These are phyloP conservation scores for Marmota flaviventris DNA, from an alignment of 2,113 vertebrate genomes.

Conservation along the genomic window DNA sequence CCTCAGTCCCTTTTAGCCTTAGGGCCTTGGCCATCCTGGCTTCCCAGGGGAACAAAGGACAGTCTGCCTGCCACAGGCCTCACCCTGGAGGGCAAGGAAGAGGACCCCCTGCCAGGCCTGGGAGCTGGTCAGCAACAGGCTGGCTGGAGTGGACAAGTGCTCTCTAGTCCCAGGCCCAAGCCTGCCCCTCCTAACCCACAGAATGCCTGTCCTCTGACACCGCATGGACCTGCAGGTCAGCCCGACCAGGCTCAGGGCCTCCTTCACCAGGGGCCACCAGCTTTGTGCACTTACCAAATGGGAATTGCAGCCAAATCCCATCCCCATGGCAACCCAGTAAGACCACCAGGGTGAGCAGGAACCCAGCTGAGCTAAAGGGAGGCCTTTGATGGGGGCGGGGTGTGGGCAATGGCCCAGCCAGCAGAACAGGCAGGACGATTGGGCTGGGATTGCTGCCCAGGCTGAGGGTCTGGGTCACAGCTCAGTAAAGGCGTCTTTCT, in stretches of 20 bases:
- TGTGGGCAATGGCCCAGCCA: neutral
- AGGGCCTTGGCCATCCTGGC: no score
- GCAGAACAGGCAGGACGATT: neutral
- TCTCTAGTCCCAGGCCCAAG: neutral
- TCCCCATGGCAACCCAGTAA: no score
- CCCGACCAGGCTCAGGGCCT: neutral
- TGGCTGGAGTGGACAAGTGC: neutral
- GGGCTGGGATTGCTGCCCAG: constrained; percentile 4
- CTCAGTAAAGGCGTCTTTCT: constrained; percentile 69
- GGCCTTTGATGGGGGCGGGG: neutral
- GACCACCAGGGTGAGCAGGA: neutral
- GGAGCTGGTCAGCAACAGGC: neutral
- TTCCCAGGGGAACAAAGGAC: neutral
- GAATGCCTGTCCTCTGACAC: neutral
- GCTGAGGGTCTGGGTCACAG: constrained; percentile 54
- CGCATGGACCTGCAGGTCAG: neutral
- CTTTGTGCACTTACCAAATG: neutral
- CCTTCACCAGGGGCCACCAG: neutral
- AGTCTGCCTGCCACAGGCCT: neutral
- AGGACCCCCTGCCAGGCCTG: neutral
- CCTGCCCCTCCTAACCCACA: fast-evolving
- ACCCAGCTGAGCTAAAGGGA: neutral
- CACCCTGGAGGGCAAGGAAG: neutral
- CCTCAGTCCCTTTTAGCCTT: neutral
- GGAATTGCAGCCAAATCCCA: neutral